These are phyloP conservation scores for Drosophila baimaii DNA, from an alignment of 1,140 invertebrate species.

Conservation along the genomic window DNA sequence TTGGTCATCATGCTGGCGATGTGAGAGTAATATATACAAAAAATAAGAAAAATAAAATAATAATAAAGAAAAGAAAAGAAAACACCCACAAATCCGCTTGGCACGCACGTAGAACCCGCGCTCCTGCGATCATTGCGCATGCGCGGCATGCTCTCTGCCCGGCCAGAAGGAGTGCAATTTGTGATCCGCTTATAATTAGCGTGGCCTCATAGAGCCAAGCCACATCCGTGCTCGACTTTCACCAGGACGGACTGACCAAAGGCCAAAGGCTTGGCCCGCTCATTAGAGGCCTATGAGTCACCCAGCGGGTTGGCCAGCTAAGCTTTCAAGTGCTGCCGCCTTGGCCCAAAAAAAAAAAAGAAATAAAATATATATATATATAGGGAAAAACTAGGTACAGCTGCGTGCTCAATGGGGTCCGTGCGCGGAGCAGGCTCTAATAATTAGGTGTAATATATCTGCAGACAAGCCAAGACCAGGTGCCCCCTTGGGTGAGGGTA, in stretches of 20 bases:
- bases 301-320: constrained; percentile 45
- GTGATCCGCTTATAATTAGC: constrained; percentile 72
- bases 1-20: constrained; percentile 52
- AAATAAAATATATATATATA: constrained; percentile 9
- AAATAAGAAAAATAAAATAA: constrained; percentile 30
- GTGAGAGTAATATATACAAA: constrained; percentile 10
- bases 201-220: constrained; percentile 65
- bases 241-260: constrained; percentile 27
- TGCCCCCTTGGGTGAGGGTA: constrained; percentile 7
- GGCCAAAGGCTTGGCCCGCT: constrained; percentile 42
- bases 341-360: constrained; percentile 56
- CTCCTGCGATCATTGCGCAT: constrained; percentile 70
- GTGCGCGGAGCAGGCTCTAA: constrained; percentile 42
- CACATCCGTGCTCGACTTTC: constrained; percentile 63
- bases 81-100: constrained; percentile 79
- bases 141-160: constrained; percentile 59
- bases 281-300: constrained; percentile 76
- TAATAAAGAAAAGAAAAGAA: constrained; percentile 20
- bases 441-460: constrained; percentile 78
- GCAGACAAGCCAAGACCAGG: constrained; percentile 18
- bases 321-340: constrained; percentile 52
- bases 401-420: constrained; percentile 62
- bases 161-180: constrained; percentile 40
- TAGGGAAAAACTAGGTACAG: constrained; percentile 52
- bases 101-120: constrained; percentile 69